These are phyloP conservation scores for Pelosia muscerda DNA, from an alignment of 2,888 invertebrate genomes.

Conservation along the genomic window DNA sequence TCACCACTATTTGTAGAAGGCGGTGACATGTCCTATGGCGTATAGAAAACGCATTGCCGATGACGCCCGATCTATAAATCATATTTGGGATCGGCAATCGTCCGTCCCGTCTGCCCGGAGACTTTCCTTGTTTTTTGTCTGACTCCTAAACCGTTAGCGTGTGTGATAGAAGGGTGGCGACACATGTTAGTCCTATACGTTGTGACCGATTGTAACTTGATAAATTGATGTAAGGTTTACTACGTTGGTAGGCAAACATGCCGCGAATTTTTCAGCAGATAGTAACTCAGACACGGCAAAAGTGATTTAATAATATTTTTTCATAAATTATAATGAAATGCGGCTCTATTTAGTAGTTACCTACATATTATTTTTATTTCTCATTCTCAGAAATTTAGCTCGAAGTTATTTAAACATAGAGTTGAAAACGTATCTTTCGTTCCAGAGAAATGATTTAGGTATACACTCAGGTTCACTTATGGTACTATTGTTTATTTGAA, in stretches of 20 bases:
- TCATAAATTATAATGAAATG: no score
- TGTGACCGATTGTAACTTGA: conserved; percentile 64
- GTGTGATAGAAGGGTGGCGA: conserved; percentile 76
- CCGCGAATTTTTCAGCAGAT: neutral
- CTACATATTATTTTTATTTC: no score
- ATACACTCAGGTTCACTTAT: no score
- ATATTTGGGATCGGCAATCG: conserved; percentile 80
- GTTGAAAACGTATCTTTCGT: no score
- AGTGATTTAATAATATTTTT: neutral
- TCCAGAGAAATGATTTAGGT: no score
- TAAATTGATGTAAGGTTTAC: conserved; percentile 47
- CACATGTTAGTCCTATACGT: conserved; percentile 64
- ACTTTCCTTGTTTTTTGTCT: conserved; percentile 84
- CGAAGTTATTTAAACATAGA: no score
- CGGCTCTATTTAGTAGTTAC: no score
- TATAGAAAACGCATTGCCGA: conserved; percentile 83
- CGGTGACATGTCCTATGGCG: conserved; percentile 74
- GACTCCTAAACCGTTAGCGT: conserved; percentile 73
- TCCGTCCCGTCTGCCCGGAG: conserved; percentile 73
- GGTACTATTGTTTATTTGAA: no score
- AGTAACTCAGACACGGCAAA: neutral
- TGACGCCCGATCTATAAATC: conserved; percentile 85
- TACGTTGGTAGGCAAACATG: neutral
- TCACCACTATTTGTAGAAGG: conserved; percentile 34
- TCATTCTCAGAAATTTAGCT: no score